These are phyloP conservation scores for Lepeophtheirus salmonis DNA, from an alignment of 1,140 invertebrate species.

Conservation along the genomic window DNA sequence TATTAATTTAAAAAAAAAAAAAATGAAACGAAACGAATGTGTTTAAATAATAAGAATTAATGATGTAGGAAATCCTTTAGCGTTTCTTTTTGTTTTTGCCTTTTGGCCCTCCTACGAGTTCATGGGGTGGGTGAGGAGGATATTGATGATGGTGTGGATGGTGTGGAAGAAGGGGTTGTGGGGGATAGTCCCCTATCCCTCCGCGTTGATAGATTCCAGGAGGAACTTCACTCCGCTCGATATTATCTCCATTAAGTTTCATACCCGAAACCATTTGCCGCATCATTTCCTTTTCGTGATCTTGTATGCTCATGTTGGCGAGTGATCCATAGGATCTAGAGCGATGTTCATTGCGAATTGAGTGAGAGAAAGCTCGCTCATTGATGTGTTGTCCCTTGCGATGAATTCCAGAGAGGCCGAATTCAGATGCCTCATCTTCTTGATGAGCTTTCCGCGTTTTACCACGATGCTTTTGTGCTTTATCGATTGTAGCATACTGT, in stretches of 20 bases:
- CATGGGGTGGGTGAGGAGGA: background rate
- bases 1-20: too few relatives aligned
- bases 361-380: constrained; percentile 78
- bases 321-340: constrained; percentile 71
- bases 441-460: constrained; percentile 19
- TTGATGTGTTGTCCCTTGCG: constrained; percentile 69
- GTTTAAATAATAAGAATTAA: too few relatives aligned
- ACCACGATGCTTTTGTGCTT: constrained; percentile 19
- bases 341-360: constrained; percentile 73
- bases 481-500: constrained; percentile 33
- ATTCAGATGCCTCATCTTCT: constrained; percentile 47
- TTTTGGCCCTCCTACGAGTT: background rate
- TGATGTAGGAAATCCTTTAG: too few relatives aligned
- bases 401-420: constrained; percentile 69
- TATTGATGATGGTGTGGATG: background rate
- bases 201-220: constrained; percentile 23
- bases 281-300: constrained; percentile 62
- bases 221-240: constrained; percentile 35
- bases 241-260: constrained; percentile 53
- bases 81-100: background rate
- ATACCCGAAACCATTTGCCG: constrained; percentile 66
- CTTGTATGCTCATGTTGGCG: constrained; percentile 42
- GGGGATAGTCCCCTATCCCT: constrained; percentile 20
- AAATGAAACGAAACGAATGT: too few relatives aligned
- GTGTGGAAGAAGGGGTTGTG: background rate